phyloP scores from a whole-genome alignment of 2,797 vertebrate genomes.

The Glossophaga mutica region DNA sequence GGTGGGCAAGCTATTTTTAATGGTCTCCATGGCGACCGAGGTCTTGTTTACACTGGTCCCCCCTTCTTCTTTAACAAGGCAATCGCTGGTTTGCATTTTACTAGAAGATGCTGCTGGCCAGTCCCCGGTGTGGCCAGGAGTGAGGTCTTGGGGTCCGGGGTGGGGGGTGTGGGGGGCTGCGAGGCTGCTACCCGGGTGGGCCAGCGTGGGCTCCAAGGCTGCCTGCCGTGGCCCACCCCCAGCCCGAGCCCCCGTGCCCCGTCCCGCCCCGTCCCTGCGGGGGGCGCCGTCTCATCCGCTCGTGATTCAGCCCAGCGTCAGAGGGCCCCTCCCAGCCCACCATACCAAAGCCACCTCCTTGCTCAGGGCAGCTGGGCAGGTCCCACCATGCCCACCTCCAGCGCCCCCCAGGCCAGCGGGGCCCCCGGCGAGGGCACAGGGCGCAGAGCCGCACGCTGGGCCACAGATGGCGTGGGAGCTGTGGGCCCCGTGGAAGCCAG shows the following conservation, averaged over 20 bases:
- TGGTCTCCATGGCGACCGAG: constrained; percentile 82
- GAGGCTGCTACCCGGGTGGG: background rate
- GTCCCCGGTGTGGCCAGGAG: background rate
- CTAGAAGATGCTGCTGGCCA: constrained; percentile 43
- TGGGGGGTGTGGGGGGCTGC: accelerated
- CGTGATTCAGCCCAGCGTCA: background rate
- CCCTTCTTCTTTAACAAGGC: constrained; percentile 67
- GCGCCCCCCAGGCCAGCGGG: background rate
- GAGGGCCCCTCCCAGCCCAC: background rate
- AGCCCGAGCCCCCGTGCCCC: no score
- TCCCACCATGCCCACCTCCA: no score
- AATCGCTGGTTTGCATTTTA: constrained; percentile 73
- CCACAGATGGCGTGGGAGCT: constrained; percentile 15
- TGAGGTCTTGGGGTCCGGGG: background rate
- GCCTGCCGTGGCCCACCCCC: no score
- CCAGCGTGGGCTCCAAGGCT: background rate
- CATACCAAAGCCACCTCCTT: background rate
- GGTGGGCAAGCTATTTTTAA: constrained; percentile 84
- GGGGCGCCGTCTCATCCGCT: background rate
- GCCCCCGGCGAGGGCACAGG: background rate
- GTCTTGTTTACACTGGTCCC: constrained; percentile 81
- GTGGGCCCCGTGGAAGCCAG: background rate
- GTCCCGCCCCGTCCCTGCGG: no score
- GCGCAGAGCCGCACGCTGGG: background rate
- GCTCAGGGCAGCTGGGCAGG: background rate